Conservation (phyloP, 1,140 invertebrate genomes). For the Drosophila lacteicornis region DNA sequence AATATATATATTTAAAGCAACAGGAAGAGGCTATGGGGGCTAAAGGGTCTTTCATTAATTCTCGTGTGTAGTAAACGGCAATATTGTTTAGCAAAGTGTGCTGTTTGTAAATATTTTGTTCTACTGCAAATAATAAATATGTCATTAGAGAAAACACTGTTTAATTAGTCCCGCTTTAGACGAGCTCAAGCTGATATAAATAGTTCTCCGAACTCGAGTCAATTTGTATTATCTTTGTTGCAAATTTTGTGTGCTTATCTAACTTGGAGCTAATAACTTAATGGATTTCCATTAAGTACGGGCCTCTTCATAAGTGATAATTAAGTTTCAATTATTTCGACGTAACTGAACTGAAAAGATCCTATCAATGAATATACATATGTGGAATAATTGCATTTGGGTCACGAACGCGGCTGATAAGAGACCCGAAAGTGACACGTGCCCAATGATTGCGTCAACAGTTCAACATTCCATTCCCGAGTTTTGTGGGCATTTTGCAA, state of each 20-base stretch:
- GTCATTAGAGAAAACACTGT: background rate
- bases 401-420: slow-evolving; percentile 37
- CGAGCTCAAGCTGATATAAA: background rate
- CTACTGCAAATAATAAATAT: background rate
- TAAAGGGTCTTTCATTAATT: background rate
- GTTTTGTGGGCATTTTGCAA: slow-evolving; percentile 51
- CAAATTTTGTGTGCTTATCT: slow-evolving; percentile 8
- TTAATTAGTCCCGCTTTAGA: background rate
- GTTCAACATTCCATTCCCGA: slow-evolving; percentile 1
- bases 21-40: no score
- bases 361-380: slow-evolving; percentile 9
- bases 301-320: slow-evolving; percentile 7
- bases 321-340: background rate
- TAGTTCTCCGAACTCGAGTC: background rate
- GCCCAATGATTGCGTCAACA: slow-evolving; percentile 5
- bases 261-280: background rate
- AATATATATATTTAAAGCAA: no score
- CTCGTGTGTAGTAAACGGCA: no score
- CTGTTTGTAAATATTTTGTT: no score
- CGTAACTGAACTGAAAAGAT: slow-evolving; percentile 23
- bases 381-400: slow-evolving; percentile 16
- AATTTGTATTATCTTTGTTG: background rate
- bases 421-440: slow-evolving; percentile 13
- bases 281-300: slow-evolving; percentile 24
- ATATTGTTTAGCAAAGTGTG: background rate